phyloP scores from a whole-genome alignment of 2,113 vertebrate species.

The Gallinago jamesoni region DNA sequence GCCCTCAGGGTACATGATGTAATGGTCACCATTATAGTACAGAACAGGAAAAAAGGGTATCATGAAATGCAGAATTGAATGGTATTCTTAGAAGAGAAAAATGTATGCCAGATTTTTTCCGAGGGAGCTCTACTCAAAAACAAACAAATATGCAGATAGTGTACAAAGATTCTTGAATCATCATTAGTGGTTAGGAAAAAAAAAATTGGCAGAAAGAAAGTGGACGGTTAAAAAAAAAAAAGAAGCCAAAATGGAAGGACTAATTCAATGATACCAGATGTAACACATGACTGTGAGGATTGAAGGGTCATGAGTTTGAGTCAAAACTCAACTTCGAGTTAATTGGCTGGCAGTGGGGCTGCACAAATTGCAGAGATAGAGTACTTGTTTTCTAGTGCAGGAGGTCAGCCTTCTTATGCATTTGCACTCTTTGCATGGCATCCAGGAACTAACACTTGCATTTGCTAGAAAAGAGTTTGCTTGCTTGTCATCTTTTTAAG shows the following conservation, averaged over 20 bases:
- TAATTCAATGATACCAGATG: slow-evolving; percentile 70
- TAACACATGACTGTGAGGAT: slow-evolving; percentile 60
- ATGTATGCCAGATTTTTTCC: slow-evolving; percentile 64
- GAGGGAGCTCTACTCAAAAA: slow-evolving; percentile 63
- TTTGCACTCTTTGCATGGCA: slow-evolving; percentile 50
- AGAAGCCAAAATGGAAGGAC: slow-evolving; percentile 59
- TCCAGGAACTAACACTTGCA: slow-evolving; percentile 48
- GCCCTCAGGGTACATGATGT: slow-evolving; percentile 77
- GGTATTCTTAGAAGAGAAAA: slow-evolving; percentile 76
- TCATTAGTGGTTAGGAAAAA: slow-evolving; percentile 47
- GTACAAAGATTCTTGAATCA: slow-evolving; percentile 68
- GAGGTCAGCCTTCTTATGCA: slow-evolving; percentile 40
- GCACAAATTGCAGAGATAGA: slow-evolving; percentile 67
- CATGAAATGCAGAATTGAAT: slow-evolving; percentile 73
- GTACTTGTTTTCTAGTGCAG: slow-evolving; percentile 57
- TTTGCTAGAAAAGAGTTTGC: slow-evolving; percentile 56
- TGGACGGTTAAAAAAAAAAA: slow-evolving; percentile 48
- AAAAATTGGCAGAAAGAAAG: slow-evolving; percentile 57
- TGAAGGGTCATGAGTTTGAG: slow-evolving; percentile 74
- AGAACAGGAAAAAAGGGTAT: slow-evolving; percentile 70
- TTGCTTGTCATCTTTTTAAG: slow-evolving; percentile 60
- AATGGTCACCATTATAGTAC: slow-evolving; percentile 73
- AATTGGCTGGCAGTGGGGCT: slow-evolving; percentile 71
- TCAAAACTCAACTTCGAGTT: slow-evolving; percentile 78
- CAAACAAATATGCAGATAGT: slow-evolving; percentile 72